A percentile compares a stretch with the other conserved stretches of the same genome.
Evolutionary conservation across 1,140 invertebrate genomes (phyloP).

Genomic region (Apis dorsata): DNA sequence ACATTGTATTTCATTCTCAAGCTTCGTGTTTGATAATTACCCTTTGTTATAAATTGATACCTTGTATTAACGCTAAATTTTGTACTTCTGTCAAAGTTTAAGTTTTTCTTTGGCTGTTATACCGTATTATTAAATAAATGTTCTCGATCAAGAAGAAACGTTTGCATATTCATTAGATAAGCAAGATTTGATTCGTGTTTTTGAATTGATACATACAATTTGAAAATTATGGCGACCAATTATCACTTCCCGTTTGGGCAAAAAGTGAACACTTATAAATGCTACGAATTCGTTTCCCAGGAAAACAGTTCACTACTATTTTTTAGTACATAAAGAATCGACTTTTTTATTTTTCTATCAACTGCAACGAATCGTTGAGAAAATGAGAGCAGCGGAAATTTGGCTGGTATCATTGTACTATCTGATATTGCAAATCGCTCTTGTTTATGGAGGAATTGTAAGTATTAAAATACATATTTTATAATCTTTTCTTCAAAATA

Average conservation of each 20-base stretch:
- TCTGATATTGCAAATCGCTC: background rate
- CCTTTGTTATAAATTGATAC: background rate
- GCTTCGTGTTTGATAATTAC: background rate
- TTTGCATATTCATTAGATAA: background rate
- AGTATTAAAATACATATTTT: background rate
- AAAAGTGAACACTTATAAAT: background rate
- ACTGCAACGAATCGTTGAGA: background rate
- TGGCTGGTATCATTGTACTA: background rate
- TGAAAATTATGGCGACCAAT: background rate
- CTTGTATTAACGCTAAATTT: conserved; percentile 2
- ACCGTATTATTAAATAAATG: conserved; percentile 4
- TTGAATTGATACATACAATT: background rate
- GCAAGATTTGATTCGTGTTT: background rate
- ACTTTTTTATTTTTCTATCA: too few relatives aligned
- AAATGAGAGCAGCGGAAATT: background rate
- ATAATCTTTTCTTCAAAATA: background rate
- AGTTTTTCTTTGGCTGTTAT: background rate
- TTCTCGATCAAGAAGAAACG: background rate
- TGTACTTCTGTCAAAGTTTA: background rate
- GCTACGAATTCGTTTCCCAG: background rate
- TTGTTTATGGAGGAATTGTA: background rate
- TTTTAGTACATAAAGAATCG: too few relatives aligned
- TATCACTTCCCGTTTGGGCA: background rate
- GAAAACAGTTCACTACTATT: background rate
- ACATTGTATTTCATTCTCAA: background rate